phyloP scores from a whole-genome alignment of 2,888 invertebrate genomes.

The Hypselothyrea guttata region DNA sequence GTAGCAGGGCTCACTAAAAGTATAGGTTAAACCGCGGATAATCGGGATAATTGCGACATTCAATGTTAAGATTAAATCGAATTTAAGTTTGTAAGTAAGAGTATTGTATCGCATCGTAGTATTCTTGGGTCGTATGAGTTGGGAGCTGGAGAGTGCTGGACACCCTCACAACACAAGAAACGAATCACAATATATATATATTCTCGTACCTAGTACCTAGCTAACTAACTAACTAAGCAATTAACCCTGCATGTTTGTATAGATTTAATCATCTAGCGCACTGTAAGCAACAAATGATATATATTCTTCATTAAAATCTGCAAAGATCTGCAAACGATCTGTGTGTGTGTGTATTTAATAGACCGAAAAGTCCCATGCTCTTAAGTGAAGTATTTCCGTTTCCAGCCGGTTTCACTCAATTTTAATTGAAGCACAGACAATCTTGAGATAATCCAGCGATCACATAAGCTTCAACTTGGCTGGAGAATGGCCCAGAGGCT shows the following conservation, averaged over 20 bases:
- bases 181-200: conserved; percentile 10
- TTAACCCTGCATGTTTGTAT: too few relatives aligned
- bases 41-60: conserved; percentile 18
- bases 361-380: conserved; percentile 3
- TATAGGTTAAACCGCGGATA: conserved; percentile 25
- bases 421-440: conserved; percentile 52
- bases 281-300: conserved; percentile 19
- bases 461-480: conserved; percentile 52
- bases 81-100: conserved; percentile 38
- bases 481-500: conserved; percentile 37
- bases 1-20: conserved; percentile 27
- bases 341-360: conserved; percentile 20
- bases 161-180: conserved; percentile 48
- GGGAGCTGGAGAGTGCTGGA: conserved; percentile 55
- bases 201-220: conserved; percentile 3
- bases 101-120: neutral
- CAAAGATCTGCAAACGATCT: conserved; percentile 14
- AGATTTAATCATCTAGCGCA: conserved; percentile 20
- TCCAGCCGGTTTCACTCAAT: conserved; percentile 49
- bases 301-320: conserved; percentile 32
- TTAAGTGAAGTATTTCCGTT: conserved; percentile 54
- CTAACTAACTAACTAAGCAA: neutral
- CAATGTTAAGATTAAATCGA: conserved; percentile 34
- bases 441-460: conserved; percentile 51
- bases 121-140: conserved; percentile 21